These are phyloP conservation scores for Peucedramus taeniatus DNA, from an alignment of 2,113 vertebrate species.

Conservation along the genomic window DNA sequence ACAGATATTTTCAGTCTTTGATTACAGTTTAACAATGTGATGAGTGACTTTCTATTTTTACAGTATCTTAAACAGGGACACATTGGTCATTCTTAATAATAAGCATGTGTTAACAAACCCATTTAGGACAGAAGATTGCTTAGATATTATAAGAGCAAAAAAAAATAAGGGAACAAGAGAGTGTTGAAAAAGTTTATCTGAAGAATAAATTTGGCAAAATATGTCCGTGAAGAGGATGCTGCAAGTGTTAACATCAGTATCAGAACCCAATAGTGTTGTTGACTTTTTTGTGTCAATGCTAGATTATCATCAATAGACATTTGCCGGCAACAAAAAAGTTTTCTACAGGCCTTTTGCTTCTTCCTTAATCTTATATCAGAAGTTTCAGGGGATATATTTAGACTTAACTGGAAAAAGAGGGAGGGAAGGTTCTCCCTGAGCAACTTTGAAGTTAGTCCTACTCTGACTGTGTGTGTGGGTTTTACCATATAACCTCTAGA, in stretches of 20 bases:
- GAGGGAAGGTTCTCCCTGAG: background rate
- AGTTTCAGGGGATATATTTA: background rate
- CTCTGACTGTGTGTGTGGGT: background rate
- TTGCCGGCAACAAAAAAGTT: background rate
- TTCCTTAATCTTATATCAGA: background rate
- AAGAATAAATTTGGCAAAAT: conserved; percentile 15
- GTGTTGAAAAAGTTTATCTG: background rate
- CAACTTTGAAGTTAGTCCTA: background rate
- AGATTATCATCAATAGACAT: background rate
- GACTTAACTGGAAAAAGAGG: background rate
- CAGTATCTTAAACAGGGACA: background rate
- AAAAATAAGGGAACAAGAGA: background rate
- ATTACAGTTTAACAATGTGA: background rate
- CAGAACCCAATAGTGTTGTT: background rate
- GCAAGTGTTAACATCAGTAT: background rate
- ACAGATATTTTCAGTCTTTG: background rate
- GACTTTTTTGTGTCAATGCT: background rate
- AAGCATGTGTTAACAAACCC: background rate
- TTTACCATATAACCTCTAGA: background rate
- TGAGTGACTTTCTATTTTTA: background rate
- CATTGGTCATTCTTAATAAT: background rate
- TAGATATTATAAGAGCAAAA: background rate
- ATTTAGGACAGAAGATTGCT: background rate
- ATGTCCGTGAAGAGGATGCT: background rate
- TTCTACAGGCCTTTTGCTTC: background rate